phyloP scores from a whole-genome alignment of 2,797 vertebrate genomes.

The Apogon hyalosoma region DNA sequence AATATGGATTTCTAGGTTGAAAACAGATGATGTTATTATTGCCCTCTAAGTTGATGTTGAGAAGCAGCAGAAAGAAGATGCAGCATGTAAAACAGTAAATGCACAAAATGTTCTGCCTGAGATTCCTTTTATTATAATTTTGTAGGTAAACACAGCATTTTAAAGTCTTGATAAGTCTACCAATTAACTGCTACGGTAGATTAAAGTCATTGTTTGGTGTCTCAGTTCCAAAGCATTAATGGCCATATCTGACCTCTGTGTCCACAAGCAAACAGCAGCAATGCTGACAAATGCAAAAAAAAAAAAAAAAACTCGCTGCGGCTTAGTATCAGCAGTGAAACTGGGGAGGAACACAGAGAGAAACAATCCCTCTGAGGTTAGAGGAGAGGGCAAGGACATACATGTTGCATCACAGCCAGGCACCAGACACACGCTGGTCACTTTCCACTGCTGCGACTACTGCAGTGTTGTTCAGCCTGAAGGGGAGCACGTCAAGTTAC shows the following conservation, averaged over 20 bases:
- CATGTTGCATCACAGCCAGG: slow-evolving; percentile 37
- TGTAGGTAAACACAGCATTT: not conserved
- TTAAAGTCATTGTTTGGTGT: slow-evolving; percentile 44
- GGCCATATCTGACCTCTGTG: slow-evolving; percentile 13
- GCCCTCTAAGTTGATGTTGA: no score
- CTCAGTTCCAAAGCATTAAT: slow-evolving; percentile 29
- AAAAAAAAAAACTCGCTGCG: slow-evolving; percentile 43
- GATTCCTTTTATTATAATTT: no score
- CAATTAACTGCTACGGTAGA: slow-evolving; percentile 19
- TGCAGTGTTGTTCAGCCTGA: slow-evolving; percentile 2
- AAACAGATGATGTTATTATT: no score
- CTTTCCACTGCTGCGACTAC: not conserved
- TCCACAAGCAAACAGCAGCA: slow-evolving; percentile 20
- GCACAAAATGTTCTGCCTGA: no score
- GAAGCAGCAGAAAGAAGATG: no score
- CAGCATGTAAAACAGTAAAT: no score
- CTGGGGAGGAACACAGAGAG: slow-evolving; percentile 4
- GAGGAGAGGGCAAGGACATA: slow-evolving; percentile 52
- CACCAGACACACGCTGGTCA: slow-evolving; percentile 13
- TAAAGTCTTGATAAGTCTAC: not conserved
- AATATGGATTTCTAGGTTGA: no score
- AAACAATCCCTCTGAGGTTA: slow-evolving; percentile 41
- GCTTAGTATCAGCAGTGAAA: slow-evolving; percentile 44
- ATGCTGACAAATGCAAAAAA: slow-evolving; percentile 29
- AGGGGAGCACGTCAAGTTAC: not conserved